Percentiles rank a stretch among this genome's conserved stretches.
Conservation (phyloP, 1,140 invertebrate genomes). For the Drosophila santomea region DNA sequence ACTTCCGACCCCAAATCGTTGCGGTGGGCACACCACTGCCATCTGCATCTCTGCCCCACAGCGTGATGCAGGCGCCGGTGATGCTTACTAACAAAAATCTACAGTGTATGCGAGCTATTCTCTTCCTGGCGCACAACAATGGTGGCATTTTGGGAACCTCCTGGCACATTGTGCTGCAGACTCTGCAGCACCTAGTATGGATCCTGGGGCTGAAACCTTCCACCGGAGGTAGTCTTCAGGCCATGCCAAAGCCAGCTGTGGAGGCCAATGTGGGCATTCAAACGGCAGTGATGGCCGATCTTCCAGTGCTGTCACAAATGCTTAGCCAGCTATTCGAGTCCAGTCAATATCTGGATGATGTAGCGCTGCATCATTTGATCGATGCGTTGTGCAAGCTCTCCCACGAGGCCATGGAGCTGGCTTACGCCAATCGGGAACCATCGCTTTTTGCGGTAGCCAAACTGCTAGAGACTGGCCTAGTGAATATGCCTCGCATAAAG, state of each 20-base stretch:
- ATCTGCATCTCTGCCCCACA: slow-evolving; percentile 90
- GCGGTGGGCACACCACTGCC: slow-evolving; percentile 96
- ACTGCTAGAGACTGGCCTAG: slow-evolving; percentile 97
- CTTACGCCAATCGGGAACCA: slow-evolving; percentile 97
- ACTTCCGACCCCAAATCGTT: slow-evolving; percentile 95
- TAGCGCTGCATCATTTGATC: slow-evolving; percentile 97
- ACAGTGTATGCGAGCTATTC: slow-evolving; percentile 96
- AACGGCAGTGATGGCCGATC: slow-evolving; percentile 97
- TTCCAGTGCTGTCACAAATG: slow-evolving; percentile 97
- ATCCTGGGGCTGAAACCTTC: slow-evolving; percentile 98
- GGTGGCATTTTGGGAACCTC: slow-evolving; percentile 96
- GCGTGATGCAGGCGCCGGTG: slow-evolving; percentile 95
- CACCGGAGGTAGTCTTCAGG: slow-evolving; percentile 95
- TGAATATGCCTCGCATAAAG: slow-evolving; percentile 96
- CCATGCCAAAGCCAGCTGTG: slow-evolving; percentile 86
- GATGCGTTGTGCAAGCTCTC: slow-evolving; percentile 98
- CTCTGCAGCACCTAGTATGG: slow-evolving; percentile 98
- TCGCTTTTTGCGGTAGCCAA: slow-evolving; percentile 99
- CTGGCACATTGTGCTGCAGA: slow-evolving; percentile 98
- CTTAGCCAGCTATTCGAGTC: slow-evolving; percentile 97
- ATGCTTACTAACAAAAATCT: slow-evolving; percentile 99
- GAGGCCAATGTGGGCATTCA: slow-evolving; percentile 97
- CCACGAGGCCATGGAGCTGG: slow-evolving; percentile 98
- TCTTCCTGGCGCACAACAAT: slow-evolving; percentile 95
- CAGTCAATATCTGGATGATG: slow-evolving; percentile 96